These are phyloP conservation scores for Henricia sp. DNA, from an alignment of 53 echinoderm and acorn worm species.

Conservation along the genomic window DNA sequence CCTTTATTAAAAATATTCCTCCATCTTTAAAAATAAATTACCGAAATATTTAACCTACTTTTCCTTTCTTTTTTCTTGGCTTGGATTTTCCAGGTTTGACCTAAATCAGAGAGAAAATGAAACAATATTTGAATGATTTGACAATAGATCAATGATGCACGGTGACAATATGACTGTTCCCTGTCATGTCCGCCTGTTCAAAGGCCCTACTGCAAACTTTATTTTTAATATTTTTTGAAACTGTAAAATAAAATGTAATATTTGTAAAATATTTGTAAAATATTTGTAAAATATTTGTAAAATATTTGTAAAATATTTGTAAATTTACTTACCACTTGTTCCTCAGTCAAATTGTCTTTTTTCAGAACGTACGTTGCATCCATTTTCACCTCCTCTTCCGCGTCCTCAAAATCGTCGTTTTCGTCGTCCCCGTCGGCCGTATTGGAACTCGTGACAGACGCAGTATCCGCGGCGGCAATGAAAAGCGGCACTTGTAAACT, in stretches of 20 bases:
- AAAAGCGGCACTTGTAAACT: not conserved
- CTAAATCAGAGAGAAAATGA: conserved; percentile 11
- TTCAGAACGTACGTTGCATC: conserved; percentile 72
- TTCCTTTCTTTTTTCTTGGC: conserved; percentile 70
- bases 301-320: no score
- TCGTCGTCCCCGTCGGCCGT: conserved; percentile 44
- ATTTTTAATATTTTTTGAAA: no score
- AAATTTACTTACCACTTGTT: not conserved
- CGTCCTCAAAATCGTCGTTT: conserved; percentile 21
- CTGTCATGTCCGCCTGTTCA: no score
- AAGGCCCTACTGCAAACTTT: no score
- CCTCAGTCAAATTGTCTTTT: conserved; percentile 75
- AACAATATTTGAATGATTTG: conserved; percentile 4
- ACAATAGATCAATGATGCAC: no score
- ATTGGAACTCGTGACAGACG: not conserved
- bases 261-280: no score
- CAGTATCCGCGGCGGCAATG: not conserved
- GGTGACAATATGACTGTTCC: no score
- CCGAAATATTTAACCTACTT: no score
- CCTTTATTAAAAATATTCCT: no score
- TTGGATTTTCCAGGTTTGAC: conserved; percentile 63
- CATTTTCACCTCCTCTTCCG: conserved; percentile 8
- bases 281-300: no score
- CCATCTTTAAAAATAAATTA: no score
- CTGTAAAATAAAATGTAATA: no score